These are phyloP conservation scores for Dicyrtomina minuta DNA, from an alignment of 2,888 invertebrate species.

Conservation along the genomic window DNA sequence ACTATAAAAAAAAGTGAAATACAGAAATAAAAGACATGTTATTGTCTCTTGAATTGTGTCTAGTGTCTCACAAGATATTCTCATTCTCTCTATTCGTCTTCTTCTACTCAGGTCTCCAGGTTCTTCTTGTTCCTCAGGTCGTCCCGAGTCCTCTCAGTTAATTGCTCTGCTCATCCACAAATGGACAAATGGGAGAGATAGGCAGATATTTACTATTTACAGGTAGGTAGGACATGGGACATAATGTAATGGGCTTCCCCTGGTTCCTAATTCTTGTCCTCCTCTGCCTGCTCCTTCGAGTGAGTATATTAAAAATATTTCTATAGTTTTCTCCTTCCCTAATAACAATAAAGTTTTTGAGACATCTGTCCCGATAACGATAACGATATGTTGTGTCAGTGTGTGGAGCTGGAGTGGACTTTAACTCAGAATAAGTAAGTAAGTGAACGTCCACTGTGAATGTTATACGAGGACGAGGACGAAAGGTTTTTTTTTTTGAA, in stretches of 20 bases:
- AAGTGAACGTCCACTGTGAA: not conserved
- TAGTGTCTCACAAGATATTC: not conserved
- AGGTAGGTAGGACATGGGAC: too few relatives aligned
- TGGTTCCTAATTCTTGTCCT: too few relatives aligned
- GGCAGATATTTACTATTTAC: too few relatives aligned
- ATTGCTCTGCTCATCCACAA: conserved; percentile 36
- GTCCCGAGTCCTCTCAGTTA: conserved; percentile 37
- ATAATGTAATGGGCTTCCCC: too few relatives aligned
- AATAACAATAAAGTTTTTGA: conserved; percentile 49
- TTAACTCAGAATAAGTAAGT: too few relatives aligned
- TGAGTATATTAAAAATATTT: conserved; percentile 35
- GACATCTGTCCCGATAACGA: conserved; percentile 50
- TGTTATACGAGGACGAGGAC: conserved; percentile 24
- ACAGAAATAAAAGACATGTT: not conserved
- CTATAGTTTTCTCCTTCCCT: conserved; percentile 23
- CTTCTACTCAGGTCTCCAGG: too few relatives aligned
- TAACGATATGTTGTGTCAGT: conserved; percentile 13
- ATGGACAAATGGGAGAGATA: conserved; percentile 18
- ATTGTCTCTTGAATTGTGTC: not conserved
- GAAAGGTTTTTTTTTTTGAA: conserved; percentile 40
- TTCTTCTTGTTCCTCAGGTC: conserved; percentile 29
- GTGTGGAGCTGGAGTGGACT: not conserved
- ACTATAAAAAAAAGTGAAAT: not conserved
- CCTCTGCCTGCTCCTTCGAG: too few relatives aligned
- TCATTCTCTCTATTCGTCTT: too few relatives aligned